These are phyloP conservation scores for Polymixis flavicincta DNA, from an alignment of 2,888 invertebrate species.

Conservation along the genomic window DNA sequence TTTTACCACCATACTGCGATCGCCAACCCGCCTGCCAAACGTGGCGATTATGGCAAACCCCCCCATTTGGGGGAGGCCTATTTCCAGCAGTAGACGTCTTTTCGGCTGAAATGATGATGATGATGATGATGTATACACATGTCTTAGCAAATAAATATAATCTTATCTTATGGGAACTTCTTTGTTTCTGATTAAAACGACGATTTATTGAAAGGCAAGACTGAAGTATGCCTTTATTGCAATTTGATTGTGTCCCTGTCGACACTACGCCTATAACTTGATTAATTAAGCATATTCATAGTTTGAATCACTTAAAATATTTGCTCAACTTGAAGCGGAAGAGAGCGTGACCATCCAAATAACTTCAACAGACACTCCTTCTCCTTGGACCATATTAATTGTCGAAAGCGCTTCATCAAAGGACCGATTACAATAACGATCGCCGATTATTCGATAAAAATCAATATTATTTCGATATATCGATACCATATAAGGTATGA, in stretches of 20 bases:
- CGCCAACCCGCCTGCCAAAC: too few species aligned
- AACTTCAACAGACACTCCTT: constrained; percentile 49
- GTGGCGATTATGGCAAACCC: too few species aligned
- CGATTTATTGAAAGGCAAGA: neutral
- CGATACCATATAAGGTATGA: constrained; percentile 59
- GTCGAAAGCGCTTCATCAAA: constrained; percentile 62
- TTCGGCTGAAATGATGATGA: too few species aligned
- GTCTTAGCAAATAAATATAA: too few species aligned
- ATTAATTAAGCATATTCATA: constrained; percentile 26
- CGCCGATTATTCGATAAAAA: constrained; percentile 54
- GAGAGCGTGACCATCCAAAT: constrained; percentile 54
- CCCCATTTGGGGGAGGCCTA: too few species aligned
- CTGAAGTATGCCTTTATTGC: neutral
- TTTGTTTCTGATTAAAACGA: neutral
- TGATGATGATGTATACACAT: too few species aligned
- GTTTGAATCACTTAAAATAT: constrained; percentile 21
- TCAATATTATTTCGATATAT: constrained; percentile 59
- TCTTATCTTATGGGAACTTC: too few species aligned
- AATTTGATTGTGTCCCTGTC: neutral
- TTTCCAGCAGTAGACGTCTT: too few species aligned
- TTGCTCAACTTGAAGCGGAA: constrained; percentile 45
- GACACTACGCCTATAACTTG: neutral
- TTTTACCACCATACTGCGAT: too few species aligned
- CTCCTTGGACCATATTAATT: constrained; percentile 62
- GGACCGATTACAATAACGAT: constrained; percentile 61